Evolutionary conservation across 2,113 vertebrate species (phyloP), one percentile per base, ranked within the genome.

Genomic region (Bubo scandiacus): DNA sequence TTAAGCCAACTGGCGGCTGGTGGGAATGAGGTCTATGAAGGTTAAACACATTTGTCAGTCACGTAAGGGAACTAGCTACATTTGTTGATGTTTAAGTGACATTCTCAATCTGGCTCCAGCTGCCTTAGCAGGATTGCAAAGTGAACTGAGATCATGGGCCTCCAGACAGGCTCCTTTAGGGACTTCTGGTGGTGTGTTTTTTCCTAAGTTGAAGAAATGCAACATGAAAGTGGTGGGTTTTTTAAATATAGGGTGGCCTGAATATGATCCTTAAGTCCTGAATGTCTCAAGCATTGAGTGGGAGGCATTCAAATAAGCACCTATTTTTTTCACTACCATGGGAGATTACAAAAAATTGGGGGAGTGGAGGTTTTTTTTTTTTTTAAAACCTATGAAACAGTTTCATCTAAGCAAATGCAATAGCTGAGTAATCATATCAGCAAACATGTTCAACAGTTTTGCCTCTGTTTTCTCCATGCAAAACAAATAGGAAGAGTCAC

Each of bases 31-130:
- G 78, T 74, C 86, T 91, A 13, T 4, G 2, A 90, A 93, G 86
- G 86, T 92, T 92, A 92, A 95, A 91, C 59, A 45, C 58, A 81
- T 88, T 86, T 94, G 54, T 81, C 57, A 75, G 89, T 92, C 83
- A 78, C 0, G 0, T 61, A 81, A 67, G 65, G 47, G 59, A 94
- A 34, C 82, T 78, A 67, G 68, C 72, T 81, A 47, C 65, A 40
- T 86, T 87, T 95, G 71, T 80, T 81, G 67, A 51, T 34, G 61
- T 83, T 86, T 78, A 90, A 94, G 80, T 94, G 85, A 83, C 90
- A 58, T 81, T 96, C 85, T 93, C 63, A 88, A 67, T 90, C 75
- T 94, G 79, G 65, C 47, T 92, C 14, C 90, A 67, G 68, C 80
- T 86, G 86, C 79, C 86, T 55, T 55, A 51, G 49, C 49, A 84